Conservation (phyloP, 2,113 vertebrate genomes). For the Delphinus delphis region DNA sequence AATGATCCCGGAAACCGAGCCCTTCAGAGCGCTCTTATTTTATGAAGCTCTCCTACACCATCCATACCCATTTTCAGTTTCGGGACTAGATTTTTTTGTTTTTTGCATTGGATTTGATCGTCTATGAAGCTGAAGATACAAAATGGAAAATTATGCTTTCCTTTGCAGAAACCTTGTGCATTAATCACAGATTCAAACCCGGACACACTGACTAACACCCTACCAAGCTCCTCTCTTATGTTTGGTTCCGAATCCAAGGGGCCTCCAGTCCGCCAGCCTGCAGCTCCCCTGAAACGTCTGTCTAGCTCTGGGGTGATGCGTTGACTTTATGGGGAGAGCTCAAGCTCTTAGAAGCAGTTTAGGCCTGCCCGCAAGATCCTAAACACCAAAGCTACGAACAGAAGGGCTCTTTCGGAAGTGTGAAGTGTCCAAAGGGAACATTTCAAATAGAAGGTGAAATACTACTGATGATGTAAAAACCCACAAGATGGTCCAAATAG, state of each 20-base stretch:
- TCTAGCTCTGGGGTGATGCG: background rate
- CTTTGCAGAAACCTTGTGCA: background rate
- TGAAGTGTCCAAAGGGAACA: background rate
- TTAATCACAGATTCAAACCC: too few species aligned
- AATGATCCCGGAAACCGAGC: rapidly evolving
- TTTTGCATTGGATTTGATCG: background rate
- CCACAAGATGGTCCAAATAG: background rate
- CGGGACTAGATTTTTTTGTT: too few species aligned
- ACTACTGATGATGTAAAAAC: background rate
- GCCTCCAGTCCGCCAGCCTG: background rate
- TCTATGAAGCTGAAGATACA: background rate
- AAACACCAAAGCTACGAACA: background rate
- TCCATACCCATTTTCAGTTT: too few species aligned
- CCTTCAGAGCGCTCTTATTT: background rate
- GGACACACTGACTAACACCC: background rate
- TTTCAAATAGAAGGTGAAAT: background rate
- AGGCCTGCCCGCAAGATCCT: background rate
- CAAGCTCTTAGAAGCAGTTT: background rate
- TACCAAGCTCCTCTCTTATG: rapidly evolving
- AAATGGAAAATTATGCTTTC: background rate
- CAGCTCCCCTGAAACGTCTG: background rate
- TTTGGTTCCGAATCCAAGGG: background rate
- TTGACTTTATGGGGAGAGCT: background rate
- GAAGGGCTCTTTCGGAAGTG: background rate
- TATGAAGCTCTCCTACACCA: background rate